Evolutionary conservation across 2,888 invertebrate genomes (phyloP), one percentile per base, ranked within the genome.

Genomic region (Cancer borealis): DNA sequence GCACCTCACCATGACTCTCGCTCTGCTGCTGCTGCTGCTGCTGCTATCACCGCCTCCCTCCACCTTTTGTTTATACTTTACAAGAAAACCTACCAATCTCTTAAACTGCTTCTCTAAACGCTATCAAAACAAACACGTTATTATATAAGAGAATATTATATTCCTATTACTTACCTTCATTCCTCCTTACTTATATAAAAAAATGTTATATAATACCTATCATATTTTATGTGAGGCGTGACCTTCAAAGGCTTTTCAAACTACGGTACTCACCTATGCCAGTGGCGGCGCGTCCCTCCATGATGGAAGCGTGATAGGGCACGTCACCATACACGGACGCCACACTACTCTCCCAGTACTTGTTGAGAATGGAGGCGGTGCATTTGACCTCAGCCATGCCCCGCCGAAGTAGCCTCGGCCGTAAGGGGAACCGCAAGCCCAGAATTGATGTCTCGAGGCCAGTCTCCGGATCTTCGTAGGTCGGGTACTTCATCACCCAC

Each of bases 251-350:
- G 0, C 30, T 26, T 12, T 10, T 21, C 30, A 79, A 30, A 14
- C 30, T 79, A 10, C 79, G 2, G 8, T 66, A 66, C 92, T 47
- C 14, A 92, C 92, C 92, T 84, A 12, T 21, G 79, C 79, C 84
- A 14, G n/a, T 26, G 14, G 92, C 79, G 54, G 93, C 91, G 49
- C 84, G 90, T 12, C 93, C 93, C 45, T 90, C 91, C 93, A 93
- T 93, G 90, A 93, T 54, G 21, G 93, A 93, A 73, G 93, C 93
- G 49, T 93, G 93, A 89, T 91, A 88, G 39, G 93, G 93, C 26
- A 91, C 54, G 84, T 93, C 93, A 14, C 90, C 30, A 10, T 79
- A 49, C n/a, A 93, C 66, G 84, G 88, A 79, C 17, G 45, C 49
- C 49, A 88, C 93, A 26, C 79, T 90, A n/a, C 93, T 93, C 21